Evolutionary conservation across 2,888 invertebrate genomes (phyloP).

Genomic region (Xestobium rufovillosum): DNA sequence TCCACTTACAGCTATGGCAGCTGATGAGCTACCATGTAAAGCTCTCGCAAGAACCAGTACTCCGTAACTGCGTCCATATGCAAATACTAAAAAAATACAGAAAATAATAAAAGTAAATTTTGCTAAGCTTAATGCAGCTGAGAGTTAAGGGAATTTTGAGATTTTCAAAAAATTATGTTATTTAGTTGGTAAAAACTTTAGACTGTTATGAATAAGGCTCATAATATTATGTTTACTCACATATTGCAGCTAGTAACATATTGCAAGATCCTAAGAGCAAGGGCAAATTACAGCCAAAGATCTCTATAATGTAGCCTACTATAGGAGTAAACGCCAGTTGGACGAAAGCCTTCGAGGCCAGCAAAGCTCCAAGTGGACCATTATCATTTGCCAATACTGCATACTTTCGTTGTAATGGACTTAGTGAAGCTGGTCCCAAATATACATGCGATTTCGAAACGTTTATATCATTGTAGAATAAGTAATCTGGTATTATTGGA

Average conservation of each 20-base stretch:
- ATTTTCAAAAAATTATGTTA: too few species aligned
- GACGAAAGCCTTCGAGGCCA: constrained; percentile 73
- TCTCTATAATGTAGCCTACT: constrained; percentile 60
- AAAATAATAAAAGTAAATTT: constrained; percentile 6
- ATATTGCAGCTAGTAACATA: constrained; percentile 57
- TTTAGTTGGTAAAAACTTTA: too few species aligned
- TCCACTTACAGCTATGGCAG: constrained; percentile 71
- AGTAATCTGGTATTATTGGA: constrained; percentile 71
- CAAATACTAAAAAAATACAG: constrained; percentile 55
- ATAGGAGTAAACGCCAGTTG: constrained; percentile 71
- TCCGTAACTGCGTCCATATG: constrained; percentile 62
- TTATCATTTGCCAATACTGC: constrained; percentile 51
- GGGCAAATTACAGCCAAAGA: constrained; percentile 60
- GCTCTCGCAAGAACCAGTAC: constrained; percentile 65
- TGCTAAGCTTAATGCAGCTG: too few species aligned
- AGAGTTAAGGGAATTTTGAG: too few species aligned
- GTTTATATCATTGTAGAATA: constrained; percentile 51
- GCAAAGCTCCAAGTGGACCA: constrained; percentile 57
- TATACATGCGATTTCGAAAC: constrained; percentile 17
- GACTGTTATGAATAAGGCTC: too few species aligned
- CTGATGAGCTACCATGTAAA: constrained; percentile 73
- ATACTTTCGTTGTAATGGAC: constrained; percentile 41
- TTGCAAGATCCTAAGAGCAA: constrained; percentile 61
- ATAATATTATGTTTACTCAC: constrained; percentile 49
- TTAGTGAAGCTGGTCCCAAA: constrained; percentile 34